Base-by-base conservation (phyloP, 2,888 invertebrate genomes). In the Heliothis peltigera region DNA sequence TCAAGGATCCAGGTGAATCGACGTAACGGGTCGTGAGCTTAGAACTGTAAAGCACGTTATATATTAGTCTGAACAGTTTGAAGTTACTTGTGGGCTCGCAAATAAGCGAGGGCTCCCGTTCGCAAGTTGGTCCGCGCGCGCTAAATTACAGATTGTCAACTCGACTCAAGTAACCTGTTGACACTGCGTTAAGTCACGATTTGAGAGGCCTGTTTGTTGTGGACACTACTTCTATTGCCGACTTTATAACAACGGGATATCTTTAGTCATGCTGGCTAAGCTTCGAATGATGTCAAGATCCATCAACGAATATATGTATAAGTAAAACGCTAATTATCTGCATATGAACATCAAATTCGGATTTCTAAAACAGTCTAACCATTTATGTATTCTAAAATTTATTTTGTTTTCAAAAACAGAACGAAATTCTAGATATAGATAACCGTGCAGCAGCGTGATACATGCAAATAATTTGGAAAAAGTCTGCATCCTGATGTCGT, bases 141-240 rank as follows among this genome's bases (percentile, higher is more conserved):
- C 88, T 89, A 93, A 94, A 93, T 94, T 92, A 93, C 90, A 92
- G 90, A 90, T 91, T 89, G 91, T 89, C 90, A 90, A 89, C 89
- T 92, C 85, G 85, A 88, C 91, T 93, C 92, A 91, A 92, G 93
- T 92, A 92, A 94, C 93, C 93, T 92, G 93, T 93, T 94, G 94
- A 91, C 91, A 89, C 85, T 88, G 81, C 82, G 87, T 89, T 89
- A 87, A 87, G 88, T 90, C 86, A 85, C 83, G 83, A 88, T 89
- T 89, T 87, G 85, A 86, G 86, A 85, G 85, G 84, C 83, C 84
- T 88, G 88, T 89, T 89, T 87, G 83, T 84, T 85, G 82, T 86
- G 84, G 85, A 87, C 87, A 84, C 84, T 86, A 87, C 84, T 88
- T 87, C 83, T 84, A 80, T 79, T 61, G 49, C 60, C 72, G 60